These are phyloP conservation scores for Phorcus lineatus DNA, from an alignment of 2,888 invertebrate species.

Conservation along the genomic window DNA sequence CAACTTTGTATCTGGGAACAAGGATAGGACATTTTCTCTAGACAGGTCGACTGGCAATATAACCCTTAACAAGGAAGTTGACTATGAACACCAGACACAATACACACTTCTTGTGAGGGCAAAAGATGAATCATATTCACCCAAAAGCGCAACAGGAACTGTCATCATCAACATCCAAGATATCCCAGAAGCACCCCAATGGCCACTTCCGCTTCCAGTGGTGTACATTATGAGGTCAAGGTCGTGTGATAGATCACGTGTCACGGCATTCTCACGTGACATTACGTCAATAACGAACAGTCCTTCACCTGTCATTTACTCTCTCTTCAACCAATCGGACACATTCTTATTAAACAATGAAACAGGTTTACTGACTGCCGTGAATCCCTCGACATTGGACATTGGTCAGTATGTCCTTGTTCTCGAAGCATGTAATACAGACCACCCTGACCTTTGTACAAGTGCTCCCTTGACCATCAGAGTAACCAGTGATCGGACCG, in stretches of 20 bases:
- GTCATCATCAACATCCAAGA: slow-evolving; percentile 34
- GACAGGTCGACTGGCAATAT: slow-evolving; percentile 29
- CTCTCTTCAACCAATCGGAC: slow-evolving; percentile 31
- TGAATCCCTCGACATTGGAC: not conserved
- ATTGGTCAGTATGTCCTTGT: slow-evolving; percentile 19
- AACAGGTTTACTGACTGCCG: slow-evolving; percentile 31
- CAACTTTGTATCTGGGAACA: slow-evolving; percentile 20
- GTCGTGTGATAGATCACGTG: slow-evolving; percentile 26
- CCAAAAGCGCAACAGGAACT: slow-evolving; percentile 26
- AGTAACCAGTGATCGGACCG: slow-evolving; percentile 24
- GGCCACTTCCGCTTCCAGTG: slow-evolving; percentile 36
- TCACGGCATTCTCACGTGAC: slow-evolving; percentile 35
- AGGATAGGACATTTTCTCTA: slow-evolving; percentile 14
- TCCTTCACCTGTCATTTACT: slow-evolving; percentile 32
- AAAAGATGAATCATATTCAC: slow-evolving; percentile 36
- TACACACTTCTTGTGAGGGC: slow-evolving; percentile 29
- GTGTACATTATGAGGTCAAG: slow-evolving; percentile 33
- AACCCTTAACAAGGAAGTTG: slow-evolving; percentile 21
- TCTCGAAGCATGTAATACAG: slow-evolving; percentile 32
- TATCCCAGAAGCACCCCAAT: slow-evolving; percentile 41
- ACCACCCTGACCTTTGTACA: slow-evolving; percentile 34
- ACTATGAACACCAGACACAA: slow-evolving; percentile 26
- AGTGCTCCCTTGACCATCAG: slow-evolving; percentile 33
- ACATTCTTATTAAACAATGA: slow-evolving; percentile 32
- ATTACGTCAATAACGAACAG: slow-evolving; percentile 28